Conservation (phyloP, 92 coral and sea anemone species). For the Parazoanthus swiftii region DNA sequence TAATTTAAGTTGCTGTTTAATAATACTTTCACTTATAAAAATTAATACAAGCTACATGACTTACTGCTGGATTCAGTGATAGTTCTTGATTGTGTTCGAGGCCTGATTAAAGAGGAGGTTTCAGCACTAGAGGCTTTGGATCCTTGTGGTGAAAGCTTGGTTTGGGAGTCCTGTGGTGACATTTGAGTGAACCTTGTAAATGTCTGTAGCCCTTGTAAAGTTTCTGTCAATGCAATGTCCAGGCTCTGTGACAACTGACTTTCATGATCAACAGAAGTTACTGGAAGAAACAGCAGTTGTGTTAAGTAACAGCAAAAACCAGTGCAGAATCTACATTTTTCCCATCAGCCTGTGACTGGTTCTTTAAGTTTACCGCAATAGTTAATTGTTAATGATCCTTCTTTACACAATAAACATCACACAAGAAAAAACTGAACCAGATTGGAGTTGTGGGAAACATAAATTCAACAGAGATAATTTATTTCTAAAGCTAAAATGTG, state of each 20-base stretch:
- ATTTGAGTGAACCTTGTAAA: conserved; percentile 61
- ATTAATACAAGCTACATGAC: neutral
- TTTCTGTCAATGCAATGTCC: conserved; percentile 68
- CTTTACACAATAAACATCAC: no score
- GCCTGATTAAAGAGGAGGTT: conserved; percentile 35
- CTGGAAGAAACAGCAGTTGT: neutral
- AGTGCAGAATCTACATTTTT: no score
- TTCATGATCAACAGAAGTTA: conserved; percentile 56
- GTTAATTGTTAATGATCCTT: no score
- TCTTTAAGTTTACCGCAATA: no score
- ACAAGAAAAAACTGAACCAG: no score
- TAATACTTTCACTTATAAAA: neutral
- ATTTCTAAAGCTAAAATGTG: neutral
- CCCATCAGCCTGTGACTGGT: no score
- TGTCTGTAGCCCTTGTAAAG: conserved; percentile 63
- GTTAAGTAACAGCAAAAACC: no score
- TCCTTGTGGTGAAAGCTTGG: neutral
- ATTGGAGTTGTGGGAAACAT: neutral
- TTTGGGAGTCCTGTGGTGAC: conserved; percentile 14
- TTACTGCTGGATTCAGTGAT: neutral
- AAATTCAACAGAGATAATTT: neutral
- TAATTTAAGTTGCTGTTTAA: neutral
- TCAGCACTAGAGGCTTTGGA: conserved; percentile 42
- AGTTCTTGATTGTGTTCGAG: conserved; percentile 1
- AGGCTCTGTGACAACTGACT: conserved; percentile 74